Conservation (phyloP, 2,797 vertebrate species). For the Hirundo rustica region DNA sequence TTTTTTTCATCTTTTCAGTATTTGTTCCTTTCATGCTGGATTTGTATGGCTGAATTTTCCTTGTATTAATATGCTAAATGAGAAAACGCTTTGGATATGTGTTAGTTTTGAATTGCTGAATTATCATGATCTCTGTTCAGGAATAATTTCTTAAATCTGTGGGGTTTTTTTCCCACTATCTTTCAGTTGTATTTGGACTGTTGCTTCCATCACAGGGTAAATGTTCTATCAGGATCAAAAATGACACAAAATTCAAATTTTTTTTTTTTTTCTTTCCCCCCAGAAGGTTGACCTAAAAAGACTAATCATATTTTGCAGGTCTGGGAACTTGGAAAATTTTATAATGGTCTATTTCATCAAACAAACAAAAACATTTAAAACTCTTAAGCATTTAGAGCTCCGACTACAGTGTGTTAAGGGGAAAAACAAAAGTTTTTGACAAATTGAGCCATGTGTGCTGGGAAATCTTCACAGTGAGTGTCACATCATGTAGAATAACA, state of each 20-base stretch:
- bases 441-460: not conserved
- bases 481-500: not conserved
- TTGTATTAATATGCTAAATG: not conserved
- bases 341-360: not conserved
- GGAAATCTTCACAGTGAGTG: not conserved
- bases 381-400: not conserved
- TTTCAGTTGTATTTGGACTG: not conserved
- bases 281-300: not conserved
- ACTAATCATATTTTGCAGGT: not conserved
- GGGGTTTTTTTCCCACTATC: not conserved
- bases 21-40: not conserved
- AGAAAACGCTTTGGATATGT: not conserved
- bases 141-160: not conserved
- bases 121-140: not conserved
- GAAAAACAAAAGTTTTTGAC: not conserved
- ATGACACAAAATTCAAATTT: not conserved
- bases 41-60: not conserved
- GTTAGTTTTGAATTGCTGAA: not conserved
- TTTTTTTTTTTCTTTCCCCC: not conserved
- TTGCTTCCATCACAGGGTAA: not conserved
- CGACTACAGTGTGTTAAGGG: not conserved
- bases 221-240: not conserved
- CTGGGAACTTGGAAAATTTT: not conserved
- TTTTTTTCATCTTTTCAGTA: not conserved
- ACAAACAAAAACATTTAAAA: not conserved